These are phyloP conservation scores for Meriones unguiculatus DNA, from an alignment of 2,113 vertebrate genomes.

Conservation along the genomic window DNA sequence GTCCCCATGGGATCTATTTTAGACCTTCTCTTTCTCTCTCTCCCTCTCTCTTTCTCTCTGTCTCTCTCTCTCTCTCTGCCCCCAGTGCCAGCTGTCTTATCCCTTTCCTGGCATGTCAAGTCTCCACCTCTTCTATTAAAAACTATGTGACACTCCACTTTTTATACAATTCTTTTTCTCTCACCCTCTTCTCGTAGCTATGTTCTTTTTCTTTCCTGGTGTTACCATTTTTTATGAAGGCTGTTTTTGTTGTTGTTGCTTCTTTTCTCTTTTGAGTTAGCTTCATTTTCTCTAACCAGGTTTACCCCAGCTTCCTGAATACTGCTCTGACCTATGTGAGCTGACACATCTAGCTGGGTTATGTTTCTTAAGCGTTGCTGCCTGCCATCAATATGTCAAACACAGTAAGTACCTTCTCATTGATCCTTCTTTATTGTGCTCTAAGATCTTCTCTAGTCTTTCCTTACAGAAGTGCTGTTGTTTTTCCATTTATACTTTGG, in stretches of 20 bases:
- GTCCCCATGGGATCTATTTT: slow-evolving; percentile 77
- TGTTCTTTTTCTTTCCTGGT: neutral
- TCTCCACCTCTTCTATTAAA: slow-evolving; percentile 62
- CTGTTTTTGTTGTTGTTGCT: neutral
- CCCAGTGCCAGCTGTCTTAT: slow-evolving; percentile 67
- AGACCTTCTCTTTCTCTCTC: slow-evolving; percentile 66
- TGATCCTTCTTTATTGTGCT: neutral
- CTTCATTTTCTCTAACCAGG: neutral
- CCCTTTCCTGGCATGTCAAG: slow-evolving; percentile 44
- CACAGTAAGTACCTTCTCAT: too few species aligned
- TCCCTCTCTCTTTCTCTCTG: too few species aligned
- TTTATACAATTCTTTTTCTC: slow-evolving; percentile 25
- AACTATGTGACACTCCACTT: slow-evolving; percentile 54
- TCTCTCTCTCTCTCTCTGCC: slow-evolving; percentile 50
- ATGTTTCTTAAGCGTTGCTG: neutral
- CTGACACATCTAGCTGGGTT: neutral
- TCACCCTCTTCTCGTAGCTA: neutral
- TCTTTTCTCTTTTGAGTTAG: neutral
- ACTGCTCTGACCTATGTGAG: too few species aligned
- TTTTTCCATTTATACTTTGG: neutral
- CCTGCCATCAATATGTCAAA: neutral
- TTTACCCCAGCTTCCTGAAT: neutral
- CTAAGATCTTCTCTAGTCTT: neutral
- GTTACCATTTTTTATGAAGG: neutral
- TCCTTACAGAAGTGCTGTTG: neutral